Percentiles rank a stretch among this genome's conserved stretches.
Conservation (phyloP, 2,113 vertebrate genomes). For the Myanophis thanlyinensis region DNA sequence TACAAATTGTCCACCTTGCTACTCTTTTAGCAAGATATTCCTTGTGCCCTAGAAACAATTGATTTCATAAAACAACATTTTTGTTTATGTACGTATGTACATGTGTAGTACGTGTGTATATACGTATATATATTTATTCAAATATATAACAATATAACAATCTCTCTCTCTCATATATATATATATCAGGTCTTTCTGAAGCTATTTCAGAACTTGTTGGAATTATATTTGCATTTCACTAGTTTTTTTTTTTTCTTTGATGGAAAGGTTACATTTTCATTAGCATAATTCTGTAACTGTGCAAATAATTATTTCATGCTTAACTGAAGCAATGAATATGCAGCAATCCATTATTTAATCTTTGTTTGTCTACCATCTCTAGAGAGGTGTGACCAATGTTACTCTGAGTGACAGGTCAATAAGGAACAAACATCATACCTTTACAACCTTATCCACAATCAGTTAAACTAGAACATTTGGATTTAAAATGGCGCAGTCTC, state of each 20-base stretch:
- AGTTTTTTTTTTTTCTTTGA: neutral
- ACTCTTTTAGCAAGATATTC: constrained; percentile 12
- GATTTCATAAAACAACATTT: constrained; percentile 33
- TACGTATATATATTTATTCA: too few relatives aligned
- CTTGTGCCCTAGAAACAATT: constrained; percentile 8
- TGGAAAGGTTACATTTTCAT: neutral
- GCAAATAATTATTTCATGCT: constrained; percentile 1
- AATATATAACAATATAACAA: too few relatives aligned
- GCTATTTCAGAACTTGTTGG: constrained; percentile 26
- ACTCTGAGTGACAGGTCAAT: constrained; percentile 29
- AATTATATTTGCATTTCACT: constrained; percentile 19
- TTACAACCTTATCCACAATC: constrained; percentile 13
- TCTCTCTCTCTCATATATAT: too few relatives aligned
- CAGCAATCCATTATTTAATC: constrained; percentile 15
- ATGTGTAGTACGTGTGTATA: too few relatives aligned
- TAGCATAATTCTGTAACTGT: neutral
- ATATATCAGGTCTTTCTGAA: neutral
- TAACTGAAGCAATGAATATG: constrained; percentile 22
- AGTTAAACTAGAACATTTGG: constrained; percentile 3
- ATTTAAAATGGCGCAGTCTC: constrained; percentile 5
- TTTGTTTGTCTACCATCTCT: constrained; percentile 17
- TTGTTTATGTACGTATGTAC: too few relatives aligned
- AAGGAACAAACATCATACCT: constrained; percentile 35
- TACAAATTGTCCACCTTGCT: neutral
- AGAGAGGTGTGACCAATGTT: neutral